Evolutionary conservation across 2,888 invertebrate genomes (phyloP).

Genomic region (Hofmannophila pseudospretella): DNA sequence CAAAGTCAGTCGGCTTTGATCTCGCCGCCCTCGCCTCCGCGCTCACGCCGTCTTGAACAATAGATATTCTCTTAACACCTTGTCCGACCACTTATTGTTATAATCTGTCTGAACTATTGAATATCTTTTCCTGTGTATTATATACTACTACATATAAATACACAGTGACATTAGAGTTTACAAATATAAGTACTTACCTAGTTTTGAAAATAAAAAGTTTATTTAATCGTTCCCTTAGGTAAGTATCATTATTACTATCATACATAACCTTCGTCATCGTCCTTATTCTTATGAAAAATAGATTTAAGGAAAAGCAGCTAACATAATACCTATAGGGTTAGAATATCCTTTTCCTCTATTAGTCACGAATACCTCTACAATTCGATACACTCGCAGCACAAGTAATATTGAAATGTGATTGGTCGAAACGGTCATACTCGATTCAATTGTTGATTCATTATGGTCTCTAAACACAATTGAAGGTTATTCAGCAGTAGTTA

Average conservation of each 20-base stretch:
- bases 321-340: too few species aligned
- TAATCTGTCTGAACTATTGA: constrained; percentile 6
- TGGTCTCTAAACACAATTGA: constrained; percentile 37
- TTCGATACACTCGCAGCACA: constrained; percentile 26
- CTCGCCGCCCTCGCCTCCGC: constrained; percentile 32
- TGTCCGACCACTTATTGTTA: constrained; percentile 42
- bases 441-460: constrained; percentile 39
- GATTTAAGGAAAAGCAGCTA: too few species aligned
- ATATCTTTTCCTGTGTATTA: too few species aligned
- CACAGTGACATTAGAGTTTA: too few species aligned
- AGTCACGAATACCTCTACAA: constrained; percentile 15
- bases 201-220: too few species aligned
- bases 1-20: constrained; percentile 49
- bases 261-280: too few species aligned
- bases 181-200: too few species aligned
- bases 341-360: constrained; percentile 9
- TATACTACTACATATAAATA: too few species aligned
- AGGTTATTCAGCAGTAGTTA: constrained; percentile 19
- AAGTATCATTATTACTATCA: too few species aligned
- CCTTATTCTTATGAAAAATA: too few species aligned
- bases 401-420: constrained; percentile 34
- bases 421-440: constrained; percentile 34
- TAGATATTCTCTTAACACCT: constrained; percentile 48
- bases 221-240: too few species aligned
- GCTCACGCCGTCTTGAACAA: constrained; percentile 35